Conservation (phyloP, 2,888 invertebrate species). For the Papilio demoleus region DNA sequence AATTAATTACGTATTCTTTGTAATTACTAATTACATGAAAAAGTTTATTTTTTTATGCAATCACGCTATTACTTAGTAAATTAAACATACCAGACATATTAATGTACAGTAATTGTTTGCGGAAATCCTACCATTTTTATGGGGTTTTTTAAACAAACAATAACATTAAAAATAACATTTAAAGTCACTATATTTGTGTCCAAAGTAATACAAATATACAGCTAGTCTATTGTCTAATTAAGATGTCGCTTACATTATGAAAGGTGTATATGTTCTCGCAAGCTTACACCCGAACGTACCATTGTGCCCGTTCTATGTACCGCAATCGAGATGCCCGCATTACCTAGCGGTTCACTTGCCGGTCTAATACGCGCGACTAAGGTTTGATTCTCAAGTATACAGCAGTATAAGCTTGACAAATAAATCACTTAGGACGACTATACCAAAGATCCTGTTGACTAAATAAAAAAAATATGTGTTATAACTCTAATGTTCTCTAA, state of each 20-base stretch:
- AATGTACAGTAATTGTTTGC: background rate
- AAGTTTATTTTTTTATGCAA: background rate
- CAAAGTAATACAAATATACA: too few species aligned
- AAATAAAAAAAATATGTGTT: too few species aligned
- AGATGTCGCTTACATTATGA: background rate
- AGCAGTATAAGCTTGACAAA: background rate
- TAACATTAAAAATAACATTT: background rate
- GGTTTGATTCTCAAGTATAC: constrained; percentile 6
- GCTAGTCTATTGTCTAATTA: background rate
- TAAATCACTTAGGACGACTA: background rate
- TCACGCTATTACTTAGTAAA: background rate
- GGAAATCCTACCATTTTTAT: background rate
- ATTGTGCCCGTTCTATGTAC: constrained; percentile 26
- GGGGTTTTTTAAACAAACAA: background rate
- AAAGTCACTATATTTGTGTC: background rate
- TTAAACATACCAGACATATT: background rate
- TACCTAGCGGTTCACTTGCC: constrained; percentile 18
- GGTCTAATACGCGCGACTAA: constrained; percentile 1
- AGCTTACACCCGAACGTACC: background rate
- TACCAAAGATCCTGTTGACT: too few species aligned
- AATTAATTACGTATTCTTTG: constrained; percentile 16
- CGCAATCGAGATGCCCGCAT: constrained; percentile 31
- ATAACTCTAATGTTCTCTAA: too few species aligned
- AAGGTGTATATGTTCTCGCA: constrained; percentile 3
- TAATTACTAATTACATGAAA: constrained; percentile 5